Base-by-base conservation (phyloP, 92 coral and sea anemone genomes). In the Isaurus tuberculatus region DNA sequence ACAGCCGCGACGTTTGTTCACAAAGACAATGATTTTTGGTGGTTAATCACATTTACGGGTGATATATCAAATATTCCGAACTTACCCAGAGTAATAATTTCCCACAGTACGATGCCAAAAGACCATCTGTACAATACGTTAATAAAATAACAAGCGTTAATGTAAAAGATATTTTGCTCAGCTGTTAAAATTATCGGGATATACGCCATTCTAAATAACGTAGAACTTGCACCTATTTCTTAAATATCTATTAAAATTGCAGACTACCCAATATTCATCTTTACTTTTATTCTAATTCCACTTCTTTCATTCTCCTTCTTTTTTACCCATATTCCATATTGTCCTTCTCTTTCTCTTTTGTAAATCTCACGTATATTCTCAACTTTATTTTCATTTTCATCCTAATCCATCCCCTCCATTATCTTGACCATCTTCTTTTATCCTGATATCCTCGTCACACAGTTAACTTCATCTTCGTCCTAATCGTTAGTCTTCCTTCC, bases 31-130 rank as follows among this genome's bases (percentile, higher is more conserved):
- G 22, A 5, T 15, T 51, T 51, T 16, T 15, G 15, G 26, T 64
- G 11, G 4, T 26, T 16, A 3, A 64, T 23, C 69, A 27, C 32
- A 23, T 7, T 27, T 25, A 58, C 22, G 13, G 16, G 42, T 25
- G 8, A 27, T 61, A 25, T 3, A 26, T 23, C 6, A 0, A 26
- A 11, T 9, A 40, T 20, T 13, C 5, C 22, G 29, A 64, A 58
- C 94, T 75, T 86, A 93, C 97, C 97, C 8, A 93, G 91, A 2
- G 97, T 93, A 5, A 91, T 89, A 36, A 93, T 85, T 65, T 93
- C 97, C 97, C 97, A 93, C 20, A 93, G 85, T 17, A 93, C 86
- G 58, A 93, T 83, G 1, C 97, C 97, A 70, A 73, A 93, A 8
- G 97, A 90, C 97, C 97, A 93, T 66, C 97, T 93, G 67, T 51